phyloP scores from a whole-genome alignment of 2,113 vertebrate species.

The Menura novaehollandiae region DNA sequence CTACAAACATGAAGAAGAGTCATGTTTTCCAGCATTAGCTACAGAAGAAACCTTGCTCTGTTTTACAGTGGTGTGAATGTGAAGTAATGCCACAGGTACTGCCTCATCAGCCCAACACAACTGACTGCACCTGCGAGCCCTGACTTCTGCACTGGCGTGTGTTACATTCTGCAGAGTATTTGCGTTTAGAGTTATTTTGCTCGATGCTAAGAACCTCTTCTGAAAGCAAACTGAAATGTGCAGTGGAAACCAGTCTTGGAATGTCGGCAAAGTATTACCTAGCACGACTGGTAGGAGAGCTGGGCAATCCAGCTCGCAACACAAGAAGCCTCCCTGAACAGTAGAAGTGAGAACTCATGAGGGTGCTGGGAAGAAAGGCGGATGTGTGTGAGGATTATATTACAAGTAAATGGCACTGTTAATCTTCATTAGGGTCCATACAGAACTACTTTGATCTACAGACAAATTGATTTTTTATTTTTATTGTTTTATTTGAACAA shows the following conservation, averaged over 20 bases:
- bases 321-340: background rate
- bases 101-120: background rate
- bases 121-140: background rate
- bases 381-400: background rate
- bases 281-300: background rate
- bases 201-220: background rate
- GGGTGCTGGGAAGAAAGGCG: background rate
- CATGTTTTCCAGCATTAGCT: background rate
- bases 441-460: background rate
- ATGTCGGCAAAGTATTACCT: background rate
- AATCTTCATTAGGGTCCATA: slow-evolving; percentile 18
- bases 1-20: background rate
- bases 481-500: slow-evolving; percentile 31
- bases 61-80: background rate
- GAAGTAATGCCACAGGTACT: background rate
- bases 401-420: slow-evolving; percentile 25
- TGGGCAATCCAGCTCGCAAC: background rate
- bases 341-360: background rate
- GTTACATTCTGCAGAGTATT: background rate
- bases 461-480: slow-evolving; percentile 12
- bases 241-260: background rate
- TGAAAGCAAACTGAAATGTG: background rate
- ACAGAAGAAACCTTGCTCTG: background rate
- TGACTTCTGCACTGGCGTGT: background rate
- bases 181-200: background rate